phyloP scores from a whole-genome alignment of 1,140 invertebrate genomes.

The Drosophila leontia region DNA sequence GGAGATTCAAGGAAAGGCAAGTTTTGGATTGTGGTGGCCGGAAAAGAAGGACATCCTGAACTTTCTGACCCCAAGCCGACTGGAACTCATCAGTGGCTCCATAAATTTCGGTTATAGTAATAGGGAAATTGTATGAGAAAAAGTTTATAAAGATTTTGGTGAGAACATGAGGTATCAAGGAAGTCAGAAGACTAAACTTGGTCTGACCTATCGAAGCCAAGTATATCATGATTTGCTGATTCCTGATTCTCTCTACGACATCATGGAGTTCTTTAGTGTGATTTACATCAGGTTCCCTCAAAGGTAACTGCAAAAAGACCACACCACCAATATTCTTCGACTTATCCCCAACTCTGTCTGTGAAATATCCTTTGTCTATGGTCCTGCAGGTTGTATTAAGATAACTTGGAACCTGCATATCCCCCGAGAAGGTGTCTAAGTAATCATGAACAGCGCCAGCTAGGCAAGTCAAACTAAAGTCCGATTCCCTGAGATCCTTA shows the following conservation, averaged over 20 bases:
- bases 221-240: conserved; percentile 89
- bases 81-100: conserved; percentile 73
- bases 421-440: conserved; percentile 54
- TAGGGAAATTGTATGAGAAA: conserved; percentile 89
- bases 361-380: conserved; percentile 83
- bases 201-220: conserved; percentile 89
- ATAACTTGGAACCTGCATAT: conserved; percentile 67
- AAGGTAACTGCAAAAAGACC: conserved; percentile 85
- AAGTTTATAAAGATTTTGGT: conserved; percentile 89
- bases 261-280: conserved; percentile 85
- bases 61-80: conserved; percentile 89
- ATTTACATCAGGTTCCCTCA: conserved; percentile 80
- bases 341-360: conserved; percentile 67
- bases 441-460: conserved; percentile 78
- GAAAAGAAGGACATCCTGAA: conserved; percentile 90
- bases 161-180: conserved; percentile 88
- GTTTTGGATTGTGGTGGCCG: conserved; percentile 92
- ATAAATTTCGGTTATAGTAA: conserved; percentile 90
- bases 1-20: conserved; percentile 91
- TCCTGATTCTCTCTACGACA: conserved; percentile 87
- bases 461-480: conserved; percentile 87
- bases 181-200: conserved; percentile 88
- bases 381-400: conserved; percentile 85
- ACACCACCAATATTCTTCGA: conserved; percentile 82
- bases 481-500: conserved; percentile 88